A percentile compares a stretch with the other conserved stretches of the same genome.
Evolutionary conservation across 2,113 vertebrate species (phyloP).

Genomic region (Oreochromis tanganicae): DNA sequence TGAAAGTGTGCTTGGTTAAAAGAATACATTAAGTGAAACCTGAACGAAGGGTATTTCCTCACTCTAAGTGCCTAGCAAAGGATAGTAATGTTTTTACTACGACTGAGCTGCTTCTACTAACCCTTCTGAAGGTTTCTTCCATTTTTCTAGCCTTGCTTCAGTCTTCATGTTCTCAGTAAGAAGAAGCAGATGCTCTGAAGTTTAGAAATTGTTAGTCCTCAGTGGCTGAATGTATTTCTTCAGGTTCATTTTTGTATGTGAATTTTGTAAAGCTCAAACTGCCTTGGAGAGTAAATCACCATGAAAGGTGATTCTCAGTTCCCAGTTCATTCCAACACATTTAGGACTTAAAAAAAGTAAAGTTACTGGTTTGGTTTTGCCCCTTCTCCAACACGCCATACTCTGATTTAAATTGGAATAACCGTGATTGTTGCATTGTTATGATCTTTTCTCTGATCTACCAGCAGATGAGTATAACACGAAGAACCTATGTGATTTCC

Average conservation of each 20-base stretch:
- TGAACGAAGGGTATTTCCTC: not conserved
- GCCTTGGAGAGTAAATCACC: slow-evolving; percentile 13
- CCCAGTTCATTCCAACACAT: not conserved
- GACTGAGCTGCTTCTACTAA: slow-evolving; percentile 22
- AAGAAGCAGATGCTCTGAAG: not conserved
- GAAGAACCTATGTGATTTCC: not conserved
- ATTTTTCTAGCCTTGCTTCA: slow-evolving; percentile 11
- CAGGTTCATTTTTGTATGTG: slow-evolving; percentile 28
- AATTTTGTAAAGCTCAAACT: slow-evolving; percentile 25
- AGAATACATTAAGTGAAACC: not conserved
- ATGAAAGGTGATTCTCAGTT: not conserved
- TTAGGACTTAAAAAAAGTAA: not conserved
- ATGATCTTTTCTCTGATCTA: not conserved
- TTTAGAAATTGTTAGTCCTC: not conserved
- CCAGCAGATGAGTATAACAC: not conserved
- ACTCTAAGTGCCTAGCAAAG: slow-evolving; percentile 60
- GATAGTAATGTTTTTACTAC: slow-evolving; percentile 19
- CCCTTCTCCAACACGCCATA: not conserved
- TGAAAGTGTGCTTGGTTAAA: not conserved
- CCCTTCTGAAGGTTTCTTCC: slow-evolving; percentile 9
- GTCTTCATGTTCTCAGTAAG: not conserved
- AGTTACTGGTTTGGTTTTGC: not conserved
- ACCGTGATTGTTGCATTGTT: not conserved
- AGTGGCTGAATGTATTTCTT: slow-evolving; percentile 36
- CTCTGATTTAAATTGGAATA: not conserved